Evolutionary conservation across 2,113 vertebrate species (phyloP).

Genomic region (Saguinus imperator): DNA sequence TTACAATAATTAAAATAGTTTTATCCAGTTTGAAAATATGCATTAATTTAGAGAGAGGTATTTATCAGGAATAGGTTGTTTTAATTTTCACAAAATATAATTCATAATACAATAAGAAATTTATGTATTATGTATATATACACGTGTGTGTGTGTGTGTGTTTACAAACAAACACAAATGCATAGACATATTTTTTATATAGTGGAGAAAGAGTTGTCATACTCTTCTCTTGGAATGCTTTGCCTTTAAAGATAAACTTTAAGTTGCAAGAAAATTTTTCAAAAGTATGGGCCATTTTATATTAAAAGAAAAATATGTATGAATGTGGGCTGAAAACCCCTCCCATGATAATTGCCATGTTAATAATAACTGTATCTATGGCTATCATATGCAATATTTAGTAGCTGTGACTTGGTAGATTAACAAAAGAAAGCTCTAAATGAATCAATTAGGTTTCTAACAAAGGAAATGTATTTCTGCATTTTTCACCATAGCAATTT

Average conservation of each 20-base stretch:
- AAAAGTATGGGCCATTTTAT: conserved; percentile 24
- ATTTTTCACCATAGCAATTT: conserved; percentile 71
- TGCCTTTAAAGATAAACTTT: conserved; percentile 33
- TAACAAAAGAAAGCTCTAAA: conserved; percentile 79
- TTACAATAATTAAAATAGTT: background rate
- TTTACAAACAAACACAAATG: background rate
- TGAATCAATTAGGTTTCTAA: conserved; percentile 77
- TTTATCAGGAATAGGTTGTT: background rate
- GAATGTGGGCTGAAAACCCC: background rate
- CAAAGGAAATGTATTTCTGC: conserved; percentile 76
- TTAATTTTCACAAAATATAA: background rate
- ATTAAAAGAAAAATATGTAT: conserved; percentile 43
- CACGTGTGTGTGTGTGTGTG: background rate
- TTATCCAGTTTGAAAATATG: background rate
- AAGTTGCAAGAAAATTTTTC: conserved; percentile 47
- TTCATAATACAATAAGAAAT: background rate
- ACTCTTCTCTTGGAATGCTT: background rate
- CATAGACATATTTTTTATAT: background rate
- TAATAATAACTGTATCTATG: conserved; percentile 70
- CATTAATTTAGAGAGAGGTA: background rate
- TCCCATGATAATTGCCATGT: conserved; percentile 17
- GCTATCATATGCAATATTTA: conserved; percentile 65
- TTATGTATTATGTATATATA: background rate
- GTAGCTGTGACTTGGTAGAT: conserved; percentile 69
- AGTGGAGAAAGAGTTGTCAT: background rate